Conservation (phyloP, 2,113 vertebrate species). For the Macquaria australasica region DNA sequence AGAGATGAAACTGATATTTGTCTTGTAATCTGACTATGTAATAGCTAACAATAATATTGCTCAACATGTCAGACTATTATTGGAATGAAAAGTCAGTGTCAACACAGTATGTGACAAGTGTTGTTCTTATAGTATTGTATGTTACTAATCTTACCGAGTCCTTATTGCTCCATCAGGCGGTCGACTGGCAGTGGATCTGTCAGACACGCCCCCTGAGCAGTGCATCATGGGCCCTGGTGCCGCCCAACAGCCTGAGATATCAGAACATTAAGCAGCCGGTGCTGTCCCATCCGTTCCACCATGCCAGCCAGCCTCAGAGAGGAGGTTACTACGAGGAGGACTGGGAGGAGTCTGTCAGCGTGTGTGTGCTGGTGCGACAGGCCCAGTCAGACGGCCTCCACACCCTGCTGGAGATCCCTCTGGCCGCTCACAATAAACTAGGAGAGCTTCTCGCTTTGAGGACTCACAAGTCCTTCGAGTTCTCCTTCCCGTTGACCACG, state of each 20-base stretch:
- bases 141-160: slow-evolving; percentile 2
- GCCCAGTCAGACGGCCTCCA: slow-evolving; percentile 52
- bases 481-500: slow-evolving; percentile 79
- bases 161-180: slow-evolving; percentile 50
- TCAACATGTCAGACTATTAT: background rate
- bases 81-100: background rate
- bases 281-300: slow-evolving; percentile 67
- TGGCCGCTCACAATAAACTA: slow-evolving; percentile 46
- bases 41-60: background rate
- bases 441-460: slow-evolving; percentile 55
- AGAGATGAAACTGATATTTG: background rate
- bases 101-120: background rate
- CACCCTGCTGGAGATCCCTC: slow-evolving; percentile 75
- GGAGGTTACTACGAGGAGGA: slow-evolving; percentile 54
- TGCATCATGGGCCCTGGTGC: slow-evolving; percentile 77
- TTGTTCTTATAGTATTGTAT: background rate
- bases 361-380: slow-evolving; percentile 72
- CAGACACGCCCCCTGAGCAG: slow-evolving; percentile 72
- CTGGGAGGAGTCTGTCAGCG: slow-evolving; percentile 73
- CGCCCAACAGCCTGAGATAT: slow-evolving; percentile 79
- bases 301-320: slow-evolving; percentile 59
- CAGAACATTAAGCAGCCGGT: slow-evolving; percentile 67
- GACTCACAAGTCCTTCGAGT: slow-evolving; percentile 41
- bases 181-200: slow-evolving; percentile 56
- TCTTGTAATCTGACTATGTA: background rate